A percentile compares a stretch with the other conserved stretches of the same genome.
Conservation (phyloP, 1,140 invertebrate species). For the Pogonus chalceus region DNA sequence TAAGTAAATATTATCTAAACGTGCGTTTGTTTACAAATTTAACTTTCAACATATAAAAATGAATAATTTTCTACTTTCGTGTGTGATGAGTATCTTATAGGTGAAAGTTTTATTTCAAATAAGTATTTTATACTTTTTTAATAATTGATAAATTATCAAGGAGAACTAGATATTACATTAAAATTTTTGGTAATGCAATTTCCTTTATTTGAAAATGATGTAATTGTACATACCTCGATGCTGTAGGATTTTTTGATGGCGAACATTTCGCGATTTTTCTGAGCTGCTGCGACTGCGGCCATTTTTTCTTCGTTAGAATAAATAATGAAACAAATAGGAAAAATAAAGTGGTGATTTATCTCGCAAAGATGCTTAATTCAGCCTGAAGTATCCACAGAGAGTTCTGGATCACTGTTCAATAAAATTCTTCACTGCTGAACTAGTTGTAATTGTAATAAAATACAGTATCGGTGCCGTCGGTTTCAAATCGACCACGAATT, state of each 20-base stretch:
- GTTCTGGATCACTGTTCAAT: no score
- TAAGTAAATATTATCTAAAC: no score
- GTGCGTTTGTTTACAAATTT: no score
- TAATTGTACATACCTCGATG: slow-evolving; percentile 79
- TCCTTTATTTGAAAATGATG: no score
- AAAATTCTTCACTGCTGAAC: slow-evolving; percentile 31
- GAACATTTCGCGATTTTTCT: slow-evolving; percentile 87
- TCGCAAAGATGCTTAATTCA: slow-evolving; percentile 18
- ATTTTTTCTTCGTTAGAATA: slow-evolving; percentile 32
- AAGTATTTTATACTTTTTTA: no score
- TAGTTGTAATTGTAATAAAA: slow-evolving; percentile 2
- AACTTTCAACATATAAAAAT: no score
- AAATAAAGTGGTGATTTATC: slow-evolving; percentile 6
- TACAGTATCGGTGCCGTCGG: slow-evolving; percentile 1
- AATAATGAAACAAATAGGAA: slow-evolving; percentile 23
- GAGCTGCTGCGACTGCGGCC: slow-evolving; percentile 78
- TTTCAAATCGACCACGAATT: slow-evolving; percentile 24
- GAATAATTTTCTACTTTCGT: no score
- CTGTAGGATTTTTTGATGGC: slow-evolving; percentile 94
- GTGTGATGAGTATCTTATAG: no score
- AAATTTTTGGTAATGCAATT: no score
- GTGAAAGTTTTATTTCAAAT: no score
- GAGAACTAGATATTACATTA: no score
- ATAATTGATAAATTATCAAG: no score
- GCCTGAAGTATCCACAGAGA: slow-evolving; percentile 23